phyloP scores from a whole-genome alignment of 2,113 vertebrate genomes.

The Hemiprocne comata region DNA sequence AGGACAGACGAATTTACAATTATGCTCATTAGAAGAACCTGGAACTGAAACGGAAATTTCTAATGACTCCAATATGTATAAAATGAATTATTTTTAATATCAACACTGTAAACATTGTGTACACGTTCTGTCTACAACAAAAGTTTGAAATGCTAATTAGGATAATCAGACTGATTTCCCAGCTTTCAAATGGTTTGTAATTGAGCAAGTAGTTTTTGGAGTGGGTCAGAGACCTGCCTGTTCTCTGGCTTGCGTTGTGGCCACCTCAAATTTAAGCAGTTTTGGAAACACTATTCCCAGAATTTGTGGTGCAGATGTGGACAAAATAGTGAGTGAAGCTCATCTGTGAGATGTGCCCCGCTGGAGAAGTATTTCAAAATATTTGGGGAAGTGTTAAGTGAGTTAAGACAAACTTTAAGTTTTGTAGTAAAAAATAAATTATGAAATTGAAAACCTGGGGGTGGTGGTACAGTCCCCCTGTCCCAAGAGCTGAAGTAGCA shows the following conservation, averaged over 20 bases:
- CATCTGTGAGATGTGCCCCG: neutral
- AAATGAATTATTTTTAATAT: neutral
- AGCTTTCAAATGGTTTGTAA: neutral
- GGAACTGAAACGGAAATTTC: neutral
- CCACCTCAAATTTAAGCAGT: neutral
- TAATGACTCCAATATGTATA: neutral
- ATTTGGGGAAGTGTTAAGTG: neutral
- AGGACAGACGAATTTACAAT: slow-evolving; percentile 63
- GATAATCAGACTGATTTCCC: neutral
- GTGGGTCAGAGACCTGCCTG: neutral
- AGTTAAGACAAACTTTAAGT: neutral
- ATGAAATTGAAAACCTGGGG: neutral
- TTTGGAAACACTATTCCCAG: neutral
- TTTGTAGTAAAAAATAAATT: neutral
- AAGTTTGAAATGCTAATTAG: neutral
- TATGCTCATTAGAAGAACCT: slow-evolving; percentile 32
- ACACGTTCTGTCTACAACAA: neutral
- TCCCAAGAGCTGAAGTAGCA: neutral
- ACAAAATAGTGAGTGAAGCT: neutral
- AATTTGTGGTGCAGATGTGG: neutral
- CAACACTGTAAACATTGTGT: neutral
- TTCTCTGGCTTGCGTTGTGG: neutral
- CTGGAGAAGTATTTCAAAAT: neutral
- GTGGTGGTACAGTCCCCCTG: neutral
- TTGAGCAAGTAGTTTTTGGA: neutral